Percentiles rank a stretch among this genome's conserved stretches.
Evolutionary conservation across 2,113 vertebrate species (phyloP).

Genomic region (Melanocharis versteri): DNA sequence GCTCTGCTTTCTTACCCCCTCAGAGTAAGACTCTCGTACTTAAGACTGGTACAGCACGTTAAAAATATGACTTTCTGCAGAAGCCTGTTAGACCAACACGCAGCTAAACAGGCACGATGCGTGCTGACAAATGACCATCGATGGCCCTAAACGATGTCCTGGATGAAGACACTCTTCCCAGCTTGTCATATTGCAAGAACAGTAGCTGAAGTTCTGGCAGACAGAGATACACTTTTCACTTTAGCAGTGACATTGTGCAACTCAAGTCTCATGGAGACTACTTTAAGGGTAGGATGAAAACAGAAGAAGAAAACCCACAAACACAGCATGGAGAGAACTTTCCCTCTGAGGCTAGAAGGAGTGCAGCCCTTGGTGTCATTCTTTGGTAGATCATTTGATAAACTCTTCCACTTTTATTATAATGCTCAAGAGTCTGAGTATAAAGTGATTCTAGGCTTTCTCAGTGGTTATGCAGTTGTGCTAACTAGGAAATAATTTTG

Average conservation of each 20-base stretch:
- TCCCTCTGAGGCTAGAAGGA: not conserved
- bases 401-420: not conserved
- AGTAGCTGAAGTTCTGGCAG: not conserved
- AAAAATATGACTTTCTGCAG: not conserved
- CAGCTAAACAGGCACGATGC: not conserved
- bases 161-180: not conserved
- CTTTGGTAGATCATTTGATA: not conserved
- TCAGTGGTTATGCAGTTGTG: not conserved
- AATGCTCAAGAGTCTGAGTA: not conserved
- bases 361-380: not conserved
- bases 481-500: not conserved
- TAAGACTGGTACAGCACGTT: not conserved
- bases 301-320: not conserved
- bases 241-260: not conserved
- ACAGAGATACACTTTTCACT: not conserved
- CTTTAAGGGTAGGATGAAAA: not conserved
- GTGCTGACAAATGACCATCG: accelerated
- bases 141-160: not conserved
- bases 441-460: not conserved
- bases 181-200: not conserved
- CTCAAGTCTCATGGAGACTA: not conserved
- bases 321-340: not conserved
- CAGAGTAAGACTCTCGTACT: not conserved
- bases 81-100: not conserved
- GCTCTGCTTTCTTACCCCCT: not conserved